Evolutionary conservation across 2,888 invertebrate genomes (phyloP).

Genomic region (Clanis bilineata): DNA sequence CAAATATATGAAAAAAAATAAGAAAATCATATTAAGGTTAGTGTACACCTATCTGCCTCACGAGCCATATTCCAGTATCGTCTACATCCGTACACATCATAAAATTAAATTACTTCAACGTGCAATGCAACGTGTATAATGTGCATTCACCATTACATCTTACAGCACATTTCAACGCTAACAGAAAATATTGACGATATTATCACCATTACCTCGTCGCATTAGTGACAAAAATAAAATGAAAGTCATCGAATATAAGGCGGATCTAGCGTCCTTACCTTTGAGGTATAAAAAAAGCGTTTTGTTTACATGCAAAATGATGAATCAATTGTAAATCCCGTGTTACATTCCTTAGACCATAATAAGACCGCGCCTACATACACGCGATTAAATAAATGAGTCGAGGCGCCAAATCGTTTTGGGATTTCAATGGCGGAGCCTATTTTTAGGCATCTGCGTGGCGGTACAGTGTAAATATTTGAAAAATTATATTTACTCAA

Average conservation of each 20-base stretch:
- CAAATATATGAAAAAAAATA: too few species aligned
- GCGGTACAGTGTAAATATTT: not conserved
- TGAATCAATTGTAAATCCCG: constrained; percentile 71
- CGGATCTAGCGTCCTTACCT: constrained; percentile 55
- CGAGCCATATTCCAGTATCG: too few species aligned
- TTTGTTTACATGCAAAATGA: constrained; percentile 66
- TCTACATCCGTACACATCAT: too few species aligned
- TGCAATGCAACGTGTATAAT: too few species aligned
- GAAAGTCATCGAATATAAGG: constrained; percentile 28
- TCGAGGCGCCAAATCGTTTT: constrained; percentile 10
- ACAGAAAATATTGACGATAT: not conserved
- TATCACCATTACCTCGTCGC: not conserved
- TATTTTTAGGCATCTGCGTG: not conserved
- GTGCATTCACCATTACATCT: too few species aligned
- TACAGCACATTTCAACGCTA: too few species aligned
- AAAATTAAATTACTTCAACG: too few species aligned
- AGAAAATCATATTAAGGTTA: too few species aligned
- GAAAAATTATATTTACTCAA: not conserved
- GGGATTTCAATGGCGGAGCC: not conserved
- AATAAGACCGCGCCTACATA: constrained; percentile 51
- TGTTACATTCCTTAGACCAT: constrained; percentile 55
- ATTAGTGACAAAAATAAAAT: not conserved
- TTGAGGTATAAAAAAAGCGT: constrained; percentile 47
- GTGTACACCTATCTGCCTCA: too few species aligned
- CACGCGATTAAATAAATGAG: constrained; percentile 22